Percentiles rank a stretch among this genome's conserved stretches.
These are phyloP conservation scores for Drosophila lowei DNA, from an alignment of 1,140 invertebrate species.

Conservation along the genomic window DNA sequence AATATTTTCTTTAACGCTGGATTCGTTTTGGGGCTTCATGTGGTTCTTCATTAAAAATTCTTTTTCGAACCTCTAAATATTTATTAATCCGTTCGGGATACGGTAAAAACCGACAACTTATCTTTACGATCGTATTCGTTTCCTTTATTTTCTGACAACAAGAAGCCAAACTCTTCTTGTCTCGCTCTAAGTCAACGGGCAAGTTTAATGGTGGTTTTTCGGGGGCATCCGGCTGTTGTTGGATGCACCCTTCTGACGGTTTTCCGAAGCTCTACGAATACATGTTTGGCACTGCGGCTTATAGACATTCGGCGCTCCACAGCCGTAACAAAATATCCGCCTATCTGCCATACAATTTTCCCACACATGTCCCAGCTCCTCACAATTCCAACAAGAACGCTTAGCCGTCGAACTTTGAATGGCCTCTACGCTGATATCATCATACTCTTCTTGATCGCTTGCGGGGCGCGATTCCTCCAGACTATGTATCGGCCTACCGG, in stretches of 20 bases:
- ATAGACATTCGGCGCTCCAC: background rate
- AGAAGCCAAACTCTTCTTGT: background rate
- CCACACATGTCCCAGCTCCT: conserved; percentile 5
- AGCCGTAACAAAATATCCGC: conserved; percentile 12
- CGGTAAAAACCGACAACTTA: background rate
- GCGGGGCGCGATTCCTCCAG: no score
- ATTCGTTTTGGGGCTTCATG: background rate
- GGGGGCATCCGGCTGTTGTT: conserved; percentile 9
- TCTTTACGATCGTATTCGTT: background rate
- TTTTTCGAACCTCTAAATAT: conserved; percentile 1
- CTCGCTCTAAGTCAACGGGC: no score
- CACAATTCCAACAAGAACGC: background rate
- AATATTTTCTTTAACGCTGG: conserved; percentile 1
- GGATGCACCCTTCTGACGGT: conserved; percentile 8
- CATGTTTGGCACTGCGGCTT: background rate
- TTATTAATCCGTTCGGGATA: conserved; percentile 5
- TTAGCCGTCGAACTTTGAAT: background rate
- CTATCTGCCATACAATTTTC: conserved; percentile 1
- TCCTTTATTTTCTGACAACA: background rate
- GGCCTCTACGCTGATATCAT: background rate
- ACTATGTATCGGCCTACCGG: no score
- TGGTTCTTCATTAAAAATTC: background rate
- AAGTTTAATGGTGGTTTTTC: background rate
- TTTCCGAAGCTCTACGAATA: conserved; percentile 1
- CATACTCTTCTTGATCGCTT: background rate